Evolutionary conservation across 2,888 invertebrate genomes (phyloP), one percentile per base, ranked within the genome.

Genomic region (Furcula furcula): DNA sequence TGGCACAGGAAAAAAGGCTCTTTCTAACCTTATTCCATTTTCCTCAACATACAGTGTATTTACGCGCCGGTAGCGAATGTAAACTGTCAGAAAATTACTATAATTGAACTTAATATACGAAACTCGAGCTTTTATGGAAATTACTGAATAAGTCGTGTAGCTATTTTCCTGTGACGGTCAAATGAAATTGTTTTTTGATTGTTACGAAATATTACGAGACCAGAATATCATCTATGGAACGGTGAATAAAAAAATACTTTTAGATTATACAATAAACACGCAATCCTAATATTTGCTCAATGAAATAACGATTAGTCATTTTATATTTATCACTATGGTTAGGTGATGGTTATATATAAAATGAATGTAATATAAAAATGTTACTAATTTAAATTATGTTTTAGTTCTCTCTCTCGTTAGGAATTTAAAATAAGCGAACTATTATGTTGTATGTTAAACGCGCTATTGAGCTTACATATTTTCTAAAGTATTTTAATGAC

Each of bases 241-340:
- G 43, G 39, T 47, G 44, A 46, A 47, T 60, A 51, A 54, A 58
- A 61, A 59, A 68, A 18, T 11, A 60, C 65, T 59, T 50, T 38
- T 39, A 59, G 70, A 73, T 75, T 43, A 26, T 18, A 31, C 46
- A 77, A 76, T 77, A 75, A 64, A 55, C 78, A 79, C 76, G 80
- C 79, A 55, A 78, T 69, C 56, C 34, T 31, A 52, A 67, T 72
- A 76, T 78, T 76, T 74, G 43, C 57, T 72, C 64, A 74, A 77
- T 76, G 70, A 63, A 74, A 62, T 65, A 63, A 58, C 49, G 53
- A 55, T 47, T 54, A 43, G 39, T 42, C 46, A 38, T 50, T 49
- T 34, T 22, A 33, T 34, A 56, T 51, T 54, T 60, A 59, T 54
- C 41, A 31, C 29, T 37, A 42, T 46, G n/a, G n/a, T n/a, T n/a